Percentiles rank a stretch among this genome's conserved stretches.
phyloP scores from a whole-genome alignment of 2,797 vertebrate genomes.

The Pteropus rufus region DNA sequence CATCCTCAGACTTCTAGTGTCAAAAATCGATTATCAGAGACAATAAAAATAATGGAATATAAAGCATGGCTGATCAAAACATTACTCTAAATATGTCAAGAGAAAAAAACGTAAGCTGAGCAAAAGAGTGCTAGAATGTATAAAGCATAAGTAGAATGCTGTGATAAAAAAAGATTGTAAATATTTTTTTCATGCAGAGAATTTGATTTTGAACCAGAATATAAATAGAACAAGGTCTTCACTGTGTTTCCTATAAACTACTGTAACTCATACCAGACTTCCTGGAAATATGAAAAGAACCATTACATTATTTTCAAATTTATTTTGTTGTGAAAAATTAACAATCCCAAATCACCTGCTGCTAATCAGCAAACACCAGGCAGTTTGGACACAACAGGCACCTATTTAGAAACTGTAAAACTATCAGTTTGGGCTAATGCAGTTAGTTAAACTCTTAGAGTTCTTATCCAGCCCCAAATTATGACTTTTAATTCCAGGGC shows the following conservation, averaged over 20 bases:
- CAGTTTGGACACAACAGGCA: not conserved
- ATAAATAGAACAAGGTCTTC: constrained; percentile 15
- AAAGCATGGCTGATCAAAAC: constrained; percentile 56
- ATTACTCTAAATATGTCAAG: constrained; percentile 32
- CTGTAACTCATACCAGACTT: not conserved
- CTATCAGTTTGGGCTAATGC: not conserved
- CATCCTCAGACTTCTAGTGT: constrained; percentile 46
- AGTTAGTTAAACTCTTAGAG: constrained; percentile 29
- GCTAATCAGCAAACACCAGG: constrained; percentile 25
- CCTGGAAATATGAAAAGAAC: not conserved
- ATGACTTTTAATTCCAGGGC: constrained; percentile 20
- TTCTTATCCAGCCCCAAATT: not conserved
- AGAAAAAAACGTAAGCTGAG: constrained; percentile 44
- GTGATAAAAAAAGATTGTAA: constrained; percentile 36
- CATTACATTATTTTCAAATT: not conserved
- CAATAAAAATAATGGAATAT: constrained; percentile 60
- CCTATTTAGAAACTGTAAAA: constrained; percentile 18
- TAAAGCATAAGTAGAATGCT: constrained; percentile 51
- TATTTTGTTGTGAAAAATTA: not conserved
- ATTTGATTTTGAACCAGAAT: constrained; percentile 13
- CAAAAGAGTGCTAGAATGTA: constrained; percentile 14
- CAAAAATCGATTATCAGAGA: constrained; percentile 65
- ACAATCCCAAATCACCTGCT: not conserved
- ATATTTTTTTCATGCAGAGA: not conserved
- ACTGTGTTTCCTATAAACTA: not conserved